A percentile compares a stretch with the other conserved stretches of the same genome.
Evolutionary conservation across 2,888 invertebrate genomes (phyloP).

Genomic region (Synanthedon andrenaeformis): DNA sequence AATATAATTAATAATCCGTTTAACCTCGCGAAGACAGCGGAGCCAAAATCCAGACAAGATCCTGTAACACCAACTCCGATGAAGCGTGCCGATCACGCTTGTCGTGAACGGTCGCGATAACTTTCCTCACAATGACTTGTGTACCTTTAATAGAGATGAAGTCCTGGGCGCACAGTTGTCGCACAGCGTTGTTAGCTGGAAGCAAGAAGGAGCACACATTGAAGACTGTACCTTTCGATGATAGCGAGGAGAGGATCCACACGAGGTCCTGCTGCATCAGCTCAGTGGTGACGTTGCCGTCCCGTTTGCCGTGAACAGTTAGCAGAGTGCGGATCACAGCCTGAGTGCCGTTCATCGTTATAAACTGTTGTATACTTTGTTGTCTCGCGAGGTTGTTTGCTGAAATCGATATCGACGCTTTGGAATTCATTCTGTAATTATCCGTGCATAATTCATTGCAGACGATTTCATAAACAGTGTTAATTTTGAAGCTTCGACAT

Average conservation of each 20-base stretch:
- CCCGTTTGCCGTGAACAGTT: conserved; percentile 63
- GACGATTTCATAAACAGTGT: not conserved
- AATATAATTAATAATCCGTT: not conserved
- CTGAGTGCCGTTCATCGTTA: conserved; percentile 67
- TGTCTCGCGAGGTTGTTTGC: conserved; percentile 63
- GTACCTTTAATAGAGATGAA: conserved; percentile 63
- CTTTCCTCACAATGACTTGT: conserved; percentile 57
- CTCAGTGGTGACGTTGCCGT: conserved; percentile 61
- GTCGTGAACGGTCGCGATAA: conserved; percentile 55
- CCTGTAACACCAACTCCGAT: conserved; percentile 60
- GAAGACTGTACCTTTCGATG: conserved; percentile 55
- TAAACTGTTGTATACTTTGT: conserved; percentile 66
- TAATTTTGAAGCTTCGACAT: conserved; percentile 1
- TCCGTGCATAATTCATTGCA: not conserved
- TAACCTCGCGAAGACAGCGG: conserved; percentile 65
- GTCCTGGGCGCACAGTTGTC: conserved; percentile 59
- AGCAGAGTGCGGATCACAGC: conserved; percentile 67
- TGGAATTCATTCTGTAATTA: conserved; percentile 4
- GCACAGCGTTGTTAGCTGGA: conserved; percentile 56
- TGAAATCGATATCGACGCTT: conserved; percentile 36
- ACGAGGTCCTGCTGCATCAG: conserved; percentile 70
- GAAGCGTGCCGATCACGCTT: conserved; percentile 52
- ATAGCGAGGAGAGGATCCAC: conserved; percentile 72
- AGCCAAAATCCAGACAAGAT: conserved; percentile 69
- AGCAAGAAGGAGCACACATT: conserved; percentile 19